These are phyloP conservation scores for Brenthis hecate DNA, from an alignment of 2,888 invertebrate genomes.

Conservation along the genomic window DNA sequence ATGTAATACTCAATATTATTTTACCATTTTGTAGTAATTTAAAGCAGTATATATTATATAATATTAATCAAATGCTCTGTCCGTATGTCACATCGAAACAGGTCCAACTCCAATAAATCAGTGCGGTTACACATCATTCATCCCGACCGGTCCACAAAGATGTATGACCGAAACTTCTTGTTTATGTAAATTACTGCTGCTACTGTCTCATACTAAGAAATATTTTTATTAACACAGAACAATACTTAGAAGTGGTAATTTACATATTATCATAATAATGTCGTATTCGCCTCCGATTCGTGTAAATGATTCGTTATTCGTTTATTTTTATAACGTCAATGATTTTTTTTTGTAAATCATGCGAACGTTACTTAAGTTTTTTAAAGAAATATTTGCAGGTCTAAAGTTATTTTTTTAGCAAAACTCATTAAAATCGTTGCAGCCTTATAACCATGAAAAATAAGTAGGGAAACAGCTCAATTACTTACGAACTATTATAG, in stretches of 20 bases:
- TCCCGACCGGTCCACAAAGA: constrained; percentile 45
- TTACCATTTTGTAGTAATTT: background rate
- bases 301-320: no score
- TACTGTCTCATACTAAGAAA: constrained; percentile 12
- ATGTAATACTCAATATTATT: background rate
- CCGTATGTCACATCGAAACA: constrained; percentile 44
- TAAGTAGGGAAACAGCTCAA: no score
- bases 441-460: no score
- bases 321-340: background rate
- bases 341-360: background rate
- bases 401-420: no score
- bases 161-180: constrained; percentile 44
- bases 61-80: constrained; percentile 10
- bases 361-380: no score
- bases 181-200: constrained; percentile 46
- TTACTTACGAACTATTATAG: no score
- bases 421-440: no score
- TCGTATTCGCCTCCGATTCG: no score
- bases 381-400: no score
- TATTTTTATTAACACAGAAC: background rate
- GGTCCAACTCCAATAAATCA: constrained; percentile 63
- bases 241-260: background rate
- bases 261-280: no score
- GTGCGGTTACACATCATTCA: constrained; percentile 59
- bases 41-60: constrained; percentile 5